Base-by-base conservation (phyloP, 2,113 vertebrate genomes). In the Pelecanus crispus region DNA sequence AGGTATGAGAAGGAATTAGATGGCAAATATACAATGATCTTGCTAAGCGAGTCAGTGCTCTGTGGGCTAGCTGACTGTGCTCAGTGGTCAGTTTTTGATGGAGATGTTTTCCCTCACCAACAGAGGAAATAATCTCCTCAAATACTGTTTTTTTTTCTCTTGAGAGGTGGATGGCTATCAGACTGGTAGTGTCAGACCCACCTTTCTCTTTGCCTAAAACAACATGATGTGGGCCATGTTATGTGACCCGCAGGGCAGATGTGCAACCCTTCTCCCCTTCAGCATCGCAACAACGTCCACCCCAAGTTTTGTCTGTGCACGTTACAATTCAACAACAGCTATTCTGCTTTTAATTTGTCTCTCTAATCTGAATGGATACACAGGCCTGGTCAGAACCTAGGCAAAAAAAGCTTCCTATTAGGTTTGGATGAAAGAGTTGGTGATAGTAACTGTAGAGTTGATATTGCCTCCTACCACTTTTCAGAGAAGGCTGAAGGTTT, bases 211-310 rank as follows among this genome's bases (percentile, higher is more conserved):
- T n/a, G 47, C 59, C 77, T 70, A 20, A 62, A 55, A 24, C 34
- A 34, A 10, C 1, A 1, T 12, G 22, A 38, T 45, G 34, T 49
- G 18, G 67, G 13, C 45, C 13, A 0, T 16, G 45, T 25, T 38
- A 11, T 1, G 1, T 66, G 70, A 74, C 36, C n/a, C 58, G 17
- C 19, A 49, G 55, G 34, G 50, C 61, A 78, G 50, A 42, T 40
- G 34, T 44, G 40, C 45, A 45, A 31, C 17, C 22, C 13, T 44
- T 42, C 44, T 77, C 10, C 24, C 29, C 65, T 70, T 73, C 2
- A 25, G 17, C 38, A 3, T 44, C 0, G 0, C 58, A 28, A 3
- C 31, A 17, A 2, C 0, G 2, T 65, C 68, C 18, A 3, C 29
- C 53, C 25, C 42, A 40, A 34, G 16, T 75, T 79, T 62, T 68